Base-by-base conservation (phyloP, 2,888 invertebrate genomes). In the Callosobruchus maculatus region DNA sequence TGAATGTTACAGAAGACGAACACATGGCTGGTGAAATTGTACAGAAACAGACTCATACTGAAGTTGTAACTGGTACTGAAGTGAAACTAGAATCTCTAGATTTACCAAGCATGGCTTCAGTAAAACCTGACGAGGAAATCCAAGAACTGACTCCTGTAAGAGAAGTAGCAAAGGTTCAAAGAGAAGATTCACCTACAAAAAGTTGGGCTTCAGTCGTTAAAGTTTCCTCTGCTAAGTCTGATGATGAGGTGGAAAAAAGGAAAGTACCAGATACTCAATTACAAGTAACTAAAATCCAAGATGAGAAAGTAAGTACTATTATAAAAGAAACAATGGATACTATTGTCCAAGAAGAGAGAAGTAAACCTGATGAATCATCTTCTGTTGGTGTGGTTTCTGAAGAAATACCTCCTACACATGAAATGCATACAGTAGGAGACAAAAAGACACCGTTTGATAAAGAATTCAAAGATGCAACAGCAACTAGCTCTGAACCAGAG, bases 181-280 rank as follows among this genome's bases (percentile, higher is more conserved):
- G 26, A 71, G 71, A 67, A 67, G 70, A 71, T 68, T 66, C 72
- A 2, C 71, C 74, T 13, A 22, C 49, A 22, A 77, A 73, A 71
- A 77, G 76, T 72, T 79, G 79, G 79, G 80, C 80, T 18, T 80
- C 80, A 18, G 71, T 80, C 49, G 78, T 78, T 13, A 77, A 75
- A 66, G 30, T 30, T 3, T 30, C 30, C 9, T 70, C 76, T 26
- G 71, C 73, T 18, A 66, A 70, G 68, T 68, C 68, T 0, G 67
- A 75, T n/a, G n/a, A 67, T 9, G 21, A 67, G 71, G 9, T 20
- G 21, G n/a, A n/a, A n/a, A 77, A 81, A 31, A n/a, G n/a, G n/a
- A n/a, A n/a, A n/a, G n/a, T n/a, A n/a, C n/a, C n/a, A n/a, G n/a
- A n/a, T n/a, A n/a, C n/a, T n/a, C n/a, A n/a, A n/a, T n/a, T n/a